Evolutionary conservation across 2,113 vertebrate genomes (phyloP).

Genomic region (Peucedramus taeniatus): DNA sequence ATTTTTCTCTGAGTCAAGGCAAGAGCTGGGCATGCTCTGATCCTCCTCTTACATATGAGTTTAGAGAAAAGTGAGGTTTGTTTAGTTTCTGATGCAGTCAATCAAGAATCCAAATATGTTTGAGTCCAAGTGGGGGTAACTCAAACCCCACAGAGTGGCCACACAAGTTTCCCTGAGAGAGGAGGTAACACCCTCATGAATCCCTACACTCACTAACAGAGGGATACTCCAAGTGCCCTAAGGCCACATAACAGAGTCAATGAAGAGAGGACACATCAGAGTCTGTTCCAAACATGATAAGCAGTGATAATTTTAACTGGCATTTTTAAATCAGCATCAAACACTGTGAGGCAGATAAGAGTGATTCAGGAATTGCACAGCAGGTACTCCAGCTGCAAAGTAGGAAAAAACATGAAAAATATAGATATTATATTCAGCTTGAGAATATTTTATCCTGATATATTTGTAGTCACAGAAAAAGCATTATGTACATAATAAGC

Average conservation of each 20-base stretch:
- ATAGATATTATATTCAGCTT: background rate
- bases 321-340: background rate
- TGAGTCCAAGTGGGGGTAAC: fast-evolving
- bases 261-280: background rate
- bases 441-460: background rate
- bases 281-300: background rate
- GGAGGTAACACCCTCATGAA: background rate
- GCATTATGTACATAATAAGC: background rate
- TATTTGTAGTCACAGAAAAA: background rate
- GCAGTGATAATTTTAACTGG: background rate
- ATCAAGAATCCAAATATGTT: background rate
- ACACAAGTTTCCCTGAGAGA: background rate
- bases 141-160: background rate
- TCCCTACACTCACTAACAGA: background rate
- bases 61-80: background rate
- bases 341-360: background rate
- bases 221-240: background rate
- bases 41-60: fast-evolving
- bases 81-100: background rate
- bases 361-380: background rate
- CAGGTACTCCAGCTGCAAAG: background rate
- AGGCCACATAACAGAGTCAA: background rate
- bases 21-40: background rate
- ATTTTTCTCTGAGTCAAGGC: background rate
- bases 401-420: background rate